Conservation (phyloP, 2,888 invertebrate genomes). For the Sialis lutaria region DNA sequence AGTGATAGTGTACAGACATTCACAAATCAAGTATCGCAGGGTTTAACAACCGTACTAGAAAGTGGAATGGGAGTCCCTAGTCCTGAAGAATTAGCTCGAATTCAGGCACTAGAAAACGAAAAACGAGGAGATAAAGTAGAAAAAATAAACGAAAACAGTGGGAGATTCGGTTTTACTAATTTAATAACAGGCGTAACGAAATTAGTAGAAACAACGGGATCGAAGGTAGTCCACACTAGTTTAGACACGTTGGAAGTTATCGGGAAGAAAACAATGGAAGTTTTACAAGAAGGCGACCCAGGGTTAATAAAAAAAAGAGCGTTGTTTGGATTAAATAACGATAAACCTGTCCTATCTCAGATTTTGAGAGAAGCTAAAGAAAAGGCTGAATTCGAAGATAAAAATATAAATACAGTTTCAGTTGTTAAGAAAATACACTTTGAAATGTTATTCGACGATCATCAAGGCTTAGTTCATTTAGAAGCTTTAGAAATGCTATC, state of each 20-base stretch:
- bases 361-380: slow-evolving; percentile 54
- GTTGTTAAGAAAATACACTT: slow-evolving; percentile 43
- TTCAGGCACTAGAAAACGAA: slow-evolving; percentile 19
- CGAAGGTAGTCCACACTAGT: slow-evolving; percentile 60
- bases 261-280: slow-evolving; percentile 90
- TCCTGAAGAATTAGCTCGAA: slow-evolving; percentile 56
- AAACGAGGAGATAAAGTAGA: slow-evolving; percentile 6
- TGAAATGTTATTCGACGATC: slow-evolving; percentile 72
- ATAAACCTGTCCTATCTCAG: slow-evolving; percentile 46
- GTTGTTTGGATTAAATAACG: slow-evolving; percentile 38
- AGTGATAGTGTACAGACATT: slow-evolving; percentile 59
- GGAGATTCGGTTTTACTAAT: slow-evolving; percentile 38
- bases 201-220: slow-evolving; percentile 51
- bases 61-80: slow-evolving; percentile 68
- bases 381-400: slow-evolving; percentile 42
- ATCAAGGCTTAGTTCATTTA: slow-evolving; percentile 72
- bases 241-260: slow-evolving; percentile 81
- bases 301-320: slow-evolving; percentile 64
- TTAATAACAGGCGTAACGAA: slow-evolving; percentile 51
- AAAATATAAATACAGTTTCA: slow-evolving; percentile 25
- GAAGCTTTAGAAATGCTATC: slow-evolving; percentile 87
- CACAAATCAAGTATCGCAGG: slow-evolving; percentile 66
- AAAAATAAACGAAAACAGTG: neutral
- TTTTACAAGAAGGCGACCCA: slow-evolving; percentile 82
- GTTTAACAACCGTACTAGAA: slow-evolving; percentile 60